Evolutionary conservation across 1,140 invertebrate species (phyloP).

Genomic region (Pentalonia nigronervosa): DNA sequence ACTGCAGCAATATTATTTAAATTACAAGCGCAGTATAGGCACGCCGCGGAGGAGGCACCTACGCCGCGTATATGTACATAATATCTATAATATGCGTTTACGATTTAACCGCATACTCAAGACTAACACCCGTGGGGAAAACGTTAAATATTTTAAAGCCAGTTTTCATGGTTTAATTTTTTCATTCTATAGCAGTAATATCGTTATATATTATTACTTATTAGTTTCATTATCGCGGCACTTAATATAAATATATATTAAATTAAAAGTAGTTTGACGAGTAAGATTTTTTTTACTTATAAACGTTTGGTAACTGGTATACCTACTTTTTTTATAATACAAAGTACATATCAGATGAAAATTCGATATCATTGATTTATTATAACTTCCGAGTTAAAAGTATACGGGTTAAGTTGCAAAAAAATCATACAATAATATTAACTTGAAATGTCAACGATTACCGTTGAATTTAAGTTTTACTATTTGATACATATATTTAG

Average conservation of each 20-base stretch:
- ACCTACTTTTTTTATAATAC: not conserved
- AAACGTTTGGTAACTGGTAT: not conserved
- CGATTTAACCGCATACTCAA: not conserved
- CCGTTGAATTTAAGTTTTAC: not conserved
- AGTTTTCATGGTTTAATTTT: conserved; percentile 12
- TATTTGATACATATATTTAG: not conserved
- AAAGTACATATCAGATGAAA: not conserved
- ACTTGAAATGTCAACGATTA: not conserved
- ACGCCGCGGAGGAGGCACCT: not conserved
- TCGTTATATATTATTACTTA: not conserved
- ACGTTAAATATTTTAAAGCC: not conserved
- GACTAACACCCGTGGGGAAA: conserved; percentile 14
- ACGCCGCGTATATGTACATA: not conserved
- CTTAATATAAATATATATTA: not conserved
- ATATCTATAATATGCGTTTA: no score
- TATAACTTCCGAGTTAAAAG: not conserved
- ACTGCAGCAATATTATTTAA: conserved; percentile 24
- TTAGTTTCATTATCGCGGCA: not conserved
- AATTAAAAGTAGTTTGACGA: not conserved
- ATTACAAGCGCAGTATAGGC: not conserved
- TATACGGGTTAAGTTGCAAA: not conserved
- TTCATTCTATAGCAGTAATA: not conserved
- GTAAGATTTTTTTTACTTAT: not conserved
- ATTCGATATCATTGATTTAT: not conserved
- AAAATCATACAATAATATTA: not conserved